These are phyloP conservation scores for Lepus timidus DNA, from an alignment of 2,113 vertebrate species.

Conservation along the genomic window DNA sequence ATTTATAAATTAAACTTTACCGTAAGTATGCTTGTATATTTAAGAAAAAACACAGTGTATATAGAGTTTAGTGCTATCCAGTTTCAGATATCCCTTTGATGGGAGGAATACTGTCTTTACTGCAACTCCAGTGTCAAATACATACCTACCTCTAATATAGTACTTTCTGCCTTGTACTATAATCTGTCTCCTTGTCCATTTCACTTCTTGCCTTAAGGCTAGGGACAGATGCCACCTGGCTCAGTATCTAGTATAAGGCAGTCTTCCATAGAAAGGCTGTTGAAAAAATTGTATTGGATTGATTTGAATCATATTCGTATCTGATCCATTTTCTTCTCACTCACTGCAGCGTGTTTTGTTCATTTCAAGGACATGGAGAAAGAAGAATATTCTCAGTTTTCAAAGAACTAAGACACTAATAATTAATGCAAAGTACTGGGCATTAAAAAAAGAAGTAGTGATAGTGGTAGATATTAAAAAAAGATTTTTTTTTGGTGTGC, in stretches of 20 bases:
- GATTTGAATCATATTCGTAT: not conserved
- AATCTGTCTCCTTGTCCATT: slow-evolving; percentile 1
- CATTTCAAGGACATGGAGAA: slow-evolving; percentile 46
- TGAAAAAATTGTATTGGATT: slow-evolving; percentile 22
- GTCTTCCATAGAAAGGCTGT: slow-evolving; percentile 19
- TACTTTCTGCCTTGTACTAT: not conserved
- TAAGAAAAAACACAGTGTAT: not conserved
- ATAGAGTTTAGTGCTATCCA: not conserved
- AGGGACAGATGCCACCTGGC: not conserved
- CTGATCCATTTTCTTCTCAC: slow-evolving; percentile 6
- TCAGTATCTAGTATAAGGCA: not conserved
- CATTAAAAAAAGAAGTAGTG: slow-evolving; percentile 22
- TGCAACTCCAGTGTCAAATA: not conserved
- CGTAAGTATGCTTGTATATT: not conserved
- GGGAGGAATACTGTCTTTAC: not conserved
- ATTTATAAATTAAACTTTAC: not conserved
- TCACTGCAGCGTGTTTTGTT: not conserved
- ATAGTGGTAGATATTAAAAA: not conserved
- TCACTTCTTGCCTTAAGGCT: not conserved
- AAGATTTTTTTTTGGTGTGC: not conserved
- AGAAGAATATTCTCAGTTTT: slow-evolving; percentile 43
- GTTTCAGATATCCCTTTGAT: not conserved
- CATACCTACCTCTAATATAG: not conserved
- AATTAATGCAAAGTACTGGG: slow-evolving; percentile 33
- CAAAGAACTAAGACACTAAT: slow-evolving; percentile 11